Conservation (phyloP, 1,140 invertebrate genomes). For the Solen grandis region DNA sequence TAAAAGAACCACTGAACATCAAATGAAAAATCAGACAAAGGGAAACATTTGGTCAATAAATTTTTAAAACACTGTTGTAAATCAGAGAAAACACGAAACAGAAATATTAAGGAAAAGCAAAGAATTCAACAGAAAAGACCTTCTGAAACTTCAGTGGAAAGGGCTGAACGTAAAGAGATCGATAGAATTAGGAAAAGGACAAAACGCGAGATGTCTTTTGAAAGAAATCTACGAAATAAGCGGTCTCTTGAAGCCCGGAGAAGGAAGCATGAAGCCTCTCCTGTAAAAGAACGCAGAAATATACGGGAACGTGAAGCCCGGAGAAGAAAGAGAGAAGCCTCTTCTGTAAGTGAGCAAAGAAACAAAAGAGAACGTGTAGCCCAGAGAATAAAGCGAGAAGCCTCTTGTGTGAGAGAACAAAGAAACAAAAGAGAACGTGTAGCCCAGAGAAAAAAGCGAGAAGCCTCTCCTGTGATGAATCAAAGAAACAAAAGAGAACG, state of each 20-base stretch:
- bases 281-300: too few species aligned
- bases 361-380: too few species aligned
- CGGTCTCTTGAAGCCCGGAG: too few species aligned
- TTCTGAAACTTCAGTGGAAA: slow-evolving; percentile 19
- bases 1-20: slow-evolving; percentile 14
- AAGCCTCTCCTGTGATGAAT: slow-evolving; percentile 3
- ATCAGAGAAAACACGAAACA: slow-evolving; percentile 8
- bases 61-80: slow-evolving; percentile 1
- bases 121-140: slow-evolving; percentile 13
- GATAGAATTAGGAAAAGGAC: slow-evolving; percentile 13
- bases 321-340: neutral
- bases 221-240: neutral
- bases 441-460: too few species aligned
- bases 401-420: slow-evolving; percentile 7
- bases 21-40: slow-evolving; percentile 1
- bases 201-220: slow-evolving; percentile 16
- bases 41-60: slow-evolving; percentile 6
- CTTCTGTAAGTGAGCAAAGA: too few species aligned
- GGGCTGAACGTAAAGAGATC: slow-evolving; percentile 16
- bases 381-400: too few species aligned
- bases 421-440: too few species aligned
- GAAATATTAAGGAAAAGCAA: slow-evolving; percentile 21
- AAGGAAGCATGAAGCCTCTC: too few species aligned
- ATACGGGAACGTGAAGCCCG: slow-evolving; percentile 4
- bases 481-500: slow-evolving; percentile 15